Evolutionary conservation across 2,888 invertebrate genomes (phyloP).

Genomic region (Polymixis lichenea): DNA sequence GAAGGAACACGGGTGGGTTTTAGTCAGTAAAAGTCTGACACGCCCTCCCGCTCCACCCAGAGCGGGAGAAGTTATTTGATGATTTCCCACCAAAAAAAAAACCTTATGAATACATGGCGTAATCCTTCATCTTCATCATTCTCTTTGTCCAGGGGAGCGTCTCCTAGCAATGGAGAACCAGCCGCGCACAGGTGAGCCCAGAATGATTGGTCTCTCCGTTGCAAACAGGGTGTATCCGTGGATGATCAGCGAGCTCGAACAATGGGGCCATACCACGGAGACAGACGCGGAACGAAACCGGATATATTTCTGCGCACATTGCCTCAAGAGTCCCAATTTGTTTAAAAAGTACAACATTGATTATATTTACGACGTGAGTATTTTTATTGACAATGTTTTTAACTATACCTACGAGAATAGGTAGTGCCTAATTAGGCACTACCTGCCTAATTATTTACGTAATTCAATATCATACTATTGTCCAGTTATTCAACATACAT

Average conservation of each 20-base stretch:
- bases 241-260: slow-evolving; percentile 88
- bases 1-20: too few species aligned
- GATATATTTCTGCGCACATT: slow-evolving; percentile 89
- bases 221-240: slow-evolving; percentile 87
- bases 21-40: too few species aligned
- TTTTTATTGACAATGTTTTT: too few species aligned
- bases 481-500: not conserved
- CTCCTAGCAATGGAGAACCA: slow-evolving; percentile 79
- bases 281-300: slow-evolving; percentile 82
- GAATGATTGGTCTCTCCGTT: slow-evolving; percentile 87
- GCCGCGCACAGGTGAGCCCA: slow-evolving; percentile 78
- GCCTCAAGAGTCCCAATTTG: slow-evolving; percentile 84
- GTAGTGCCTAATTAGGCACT: not conserved
- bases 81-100: too few species aligned
- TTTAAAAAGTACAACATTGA: slow-evolving; percentile 83
- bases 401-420: not conserved
- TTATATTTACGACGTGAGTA: slow-evolving; percentile 89
- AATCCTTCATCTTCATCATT: not conserved
- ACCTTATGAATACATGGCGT: not conserved
- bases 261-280: slow-evolving; percentile 86
- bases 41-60: too few species aligned
- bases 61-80: too few species aligned
- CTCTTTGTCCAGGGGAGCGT: slow-evolving; percentile 75
- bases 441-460: too few species aligned
- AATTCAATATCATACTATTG: not conserved